A percentile compares a stretch with the other conserved stretches of the same genome.
Evolutionary conservation across 2,113 vertebrate species (phyloP).

Genomic region (Dasyprocta punctata): DNA sequence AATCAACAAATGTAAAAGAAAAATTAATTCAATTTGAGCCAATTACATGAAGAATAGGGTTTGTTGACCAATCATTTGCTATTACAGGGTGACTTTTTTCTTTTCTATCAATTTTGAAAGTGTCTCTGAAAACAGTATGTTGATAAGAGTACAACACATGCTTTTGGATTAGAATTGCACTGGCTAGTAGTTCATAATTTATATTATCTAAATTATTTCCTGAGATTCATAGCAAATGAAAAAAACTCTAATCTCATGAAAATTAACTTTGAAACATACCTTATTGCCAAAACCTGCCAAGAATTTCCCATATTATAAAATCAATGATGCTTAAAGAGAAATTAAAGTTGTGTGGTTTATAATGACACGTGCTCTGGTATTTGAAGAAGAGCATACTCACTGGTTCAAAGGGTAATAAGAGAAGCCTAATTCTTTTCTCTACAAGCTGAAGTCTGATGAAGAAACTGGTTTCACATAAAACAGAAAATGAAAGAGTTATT

Average conservation of each 20-base stretch:
- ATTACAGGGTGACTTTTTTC: not conserved
- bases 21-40: not conserved
- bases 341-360: not conserved
- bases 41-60: not conserved
- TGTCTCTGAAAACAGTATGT: not conserved
- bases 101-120: not conserved
- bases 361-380: not conserved
- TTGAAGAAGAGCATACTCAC: not conserved
- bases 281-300: constrained; percentile 27
- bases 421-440: not conserved
- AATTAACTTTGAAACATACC: constrained; percentile 12
- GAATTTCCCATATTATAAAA: constrained; percentile 43
- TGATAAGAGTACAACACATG: not conserved
- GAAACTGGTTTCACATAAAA: not conserved
- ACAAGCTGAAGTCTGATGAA: not conserved
- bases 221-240: constrained; percentile 4
- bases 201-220: not conserved
- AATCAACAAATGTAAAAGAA: not conserved
- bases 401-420: not conserved
- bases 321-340: not conserved
- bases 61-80: not conserved
- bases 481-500: not conserved
- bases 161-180: not conserved
- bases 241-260: not conserved
- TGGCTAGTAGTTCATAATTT: not conserved